A percentile compares a stretch with the other conserved stretches of the same genome.
Evolutionary conservation across 2,888 invertebrate species (phyloP).

Genomic region (Ormyrus labotus): DNA sequence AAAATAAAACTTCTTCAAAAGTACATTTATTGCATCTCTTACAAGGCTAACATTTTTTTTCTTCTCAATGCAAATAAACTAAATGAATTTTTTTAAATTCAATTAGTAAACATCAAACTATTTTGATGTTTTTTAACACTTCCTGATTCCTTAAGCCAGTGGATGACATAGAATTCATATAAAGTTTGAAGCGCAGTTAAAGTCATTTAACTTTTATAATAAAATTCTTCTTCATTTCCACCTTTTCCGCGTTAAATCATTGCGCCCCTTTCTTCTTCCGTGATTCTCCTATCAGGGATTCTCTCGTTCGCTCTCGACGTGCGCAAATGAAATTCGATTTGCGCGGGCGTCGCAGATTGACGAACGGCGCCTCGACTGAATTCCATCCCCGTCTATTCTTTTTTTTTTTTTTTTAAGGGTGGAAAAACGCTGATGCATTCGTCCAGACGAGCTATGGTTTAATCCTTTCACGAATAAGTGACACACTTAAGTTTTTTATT

Average conservation of each 20-base stretch:
- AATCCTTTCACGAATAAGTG: conserved; percentile 5
- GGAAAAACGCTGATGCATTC: conserved; percentile 1
- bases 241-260: conserved; percentile 19
- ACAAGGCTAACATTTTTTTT: too few species aligned
- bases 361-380: conserved; percentile 35
- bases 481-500: neutral
- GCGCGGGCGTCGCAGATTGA: conserved; percentile 35
- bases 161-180: too few species aligned
- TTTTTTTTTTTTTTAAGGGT: conserved; percentile 15
- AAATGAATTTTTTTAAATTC: neutral
- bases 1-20: too few species aligned
- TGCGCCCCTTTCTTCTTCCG: neutral
- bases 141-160: too few species aligned
- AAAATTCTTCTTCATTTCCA: conserved; percentile 19
- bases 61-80: neutral
- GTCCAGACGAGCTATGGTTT: neutral
- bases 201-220: neutral
- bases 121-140: too few species aligned
- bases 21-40: too few species aligned
- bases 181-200: too few species aligned
- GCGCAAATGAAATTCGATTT: conserved; percentile 48
- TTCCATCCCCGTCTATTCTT: conserved; percentile 26
- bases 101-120: too few species aligned
- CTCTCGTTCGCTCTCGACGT: conserved; percentile 30
- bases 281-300: neutral